Conservation (phyloP, 2,113 vertebrate species). For the Esox niger region DNA sequence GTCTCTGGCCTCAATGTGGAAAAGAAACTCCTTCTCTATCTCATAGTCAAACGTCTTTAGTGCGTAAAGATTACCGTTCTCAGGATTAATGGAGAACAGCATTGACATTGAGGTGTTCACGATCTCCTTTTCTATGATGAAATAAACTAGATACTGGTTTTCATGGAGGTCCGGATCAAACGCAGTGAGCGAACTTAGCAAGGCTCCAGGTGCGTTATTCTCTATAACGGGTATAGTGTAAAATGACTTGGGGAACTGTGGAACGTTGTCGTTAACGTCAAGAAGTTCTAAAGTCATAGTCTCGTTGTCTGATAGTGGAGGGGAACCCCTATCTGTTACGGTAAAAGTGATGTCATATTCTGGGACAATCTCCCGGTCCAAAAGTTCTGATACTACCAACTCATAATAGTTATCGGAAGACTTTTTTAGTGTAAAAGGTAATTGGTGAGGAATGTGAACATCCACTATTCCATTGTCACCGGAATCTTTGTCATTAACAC, state of each 20-base stretch:
- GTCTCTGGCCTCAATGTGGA: slow-evolving; percentile 64
- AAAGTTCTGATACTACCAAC: slow-evolving; percentile 51
- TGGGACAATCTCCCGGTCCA: slow-evolving; percentile 61
- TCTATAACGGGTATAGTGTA: slow-evolving; percentile 42
- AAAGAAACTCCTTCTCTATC: slow-evolving; percentile 60
- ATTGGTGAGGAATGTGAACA: slow-evolving; percentile 37
- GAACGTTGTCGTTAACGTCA: slow-evolving; percentile 49
- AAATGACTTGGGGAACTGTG: slow-evolving; percentile 39
- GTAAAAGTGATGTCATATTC: slow-evolving; percentile 63
- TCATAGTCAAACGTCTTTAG: slow-evolving; percentile 66
- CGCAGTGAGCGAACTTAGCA: slow-evolving; percentile 56
- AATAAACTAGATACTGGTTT: slow-evolving; percentile 64
- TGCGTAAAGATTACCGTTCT: slow-evolving; percentile 64
- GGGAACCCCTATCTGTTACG: slow-evolving; percentile 56
- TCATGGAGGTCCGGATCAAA: slow-evolving; percentile 64
- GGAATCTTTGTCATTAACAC: slow-evolving; percentile 63
- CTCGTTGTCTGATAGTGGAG: slow-evolving; percentile 56
- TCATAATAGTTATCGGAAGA: slow-evolving; percentile 69
- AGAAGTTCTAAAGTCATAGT: slow-evolving; percentile 54
- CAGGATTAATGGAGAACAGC: slow-evolving; percentile 65
- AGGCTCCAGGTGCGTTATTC: slow-evolving; percentile 44
- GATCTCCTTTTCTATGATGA: slow-evolving; percentile 57
- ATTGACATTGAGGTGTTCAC: slow-evolving; percentile 60
- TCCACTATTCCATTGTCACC: slow-evolving; percentile 65
- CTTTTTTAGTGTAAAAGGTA: slow-evolving; percentile 56